These are phyloP conservation scores for Pseudorectes ferrugineus DNA, from an alignment of 2,113 vertebrate genomes.

Conservation along the genomic window DNA sequence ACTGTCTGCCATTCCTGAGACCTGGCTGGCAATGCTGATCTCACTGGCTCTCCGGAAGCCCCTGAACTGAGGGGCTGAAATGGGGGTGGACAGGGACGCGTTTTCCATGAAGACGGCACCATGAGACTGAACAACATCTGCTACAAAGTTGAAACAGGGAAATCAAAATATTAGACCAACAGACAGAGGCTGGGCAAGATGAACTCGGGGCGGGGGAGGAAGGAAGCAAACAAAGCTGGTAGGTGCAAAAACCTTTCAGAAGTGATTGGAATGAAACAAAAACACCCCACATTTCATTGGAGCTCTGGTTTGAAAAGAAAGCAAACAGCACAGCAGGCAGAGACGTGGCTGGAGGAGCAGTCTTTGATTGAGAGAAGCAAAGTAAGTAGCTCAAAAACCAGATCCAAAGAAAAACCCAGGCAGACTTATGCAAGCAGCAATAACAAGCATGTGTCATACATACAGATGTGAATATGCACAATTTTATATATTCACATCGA, in stretches of 20 bases:
- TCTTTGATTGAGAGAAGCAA: slow-evolving; percentile 23
- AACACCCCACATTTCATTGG: background rate
- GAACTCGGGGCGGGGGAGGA: background rate
- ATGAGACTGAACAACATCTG: slow-evolving; percentile 95
- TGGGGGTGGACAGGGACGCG: slow-evolving; percentile 86
- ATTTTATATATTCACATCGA: background rate
- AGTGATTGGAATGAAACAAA: background rate
- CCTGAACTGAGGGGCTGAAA: slow-evolving; percentile 81
- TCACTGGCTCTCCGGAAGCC: slow-evolving; percentile 93
- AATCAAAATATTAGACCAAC: slow-evolving; percentile 78
- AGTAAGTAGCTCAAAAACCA: background rate
- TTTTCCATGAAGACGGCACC: slow-evolving; percentile 91
- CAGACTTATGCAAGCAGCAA: background rate
- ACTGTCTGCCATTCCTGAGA: slow-evolving; percentile 97
- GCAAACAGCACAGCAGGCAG: slow-evolving; percentile 44
- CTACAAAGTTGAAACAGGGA: slow-evolving; percentile 89
- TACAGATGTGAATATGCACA: background rate
- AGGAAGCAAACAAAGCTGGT: slow-evolving; percentile 1
- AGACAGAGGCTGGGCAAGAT: slow-evolving; percentile 42
- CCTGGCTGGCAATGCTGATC: slow-evolving; percentile 98
- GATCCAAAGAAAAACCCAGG: slow-evolving; percentile 12
- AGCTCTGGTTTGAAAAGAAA: slow-evolving; percentile 43
- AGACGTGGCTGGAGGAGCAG: background rate
- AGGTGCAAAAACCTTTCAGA: slow-evolving; percentile 28
- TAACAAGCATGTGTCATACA: slow-evolving; percentile 37